Evolutionary conservation across 2,888 invertebrate species (phyloP).

Genomic region (Corbicula japonica): DNA sequence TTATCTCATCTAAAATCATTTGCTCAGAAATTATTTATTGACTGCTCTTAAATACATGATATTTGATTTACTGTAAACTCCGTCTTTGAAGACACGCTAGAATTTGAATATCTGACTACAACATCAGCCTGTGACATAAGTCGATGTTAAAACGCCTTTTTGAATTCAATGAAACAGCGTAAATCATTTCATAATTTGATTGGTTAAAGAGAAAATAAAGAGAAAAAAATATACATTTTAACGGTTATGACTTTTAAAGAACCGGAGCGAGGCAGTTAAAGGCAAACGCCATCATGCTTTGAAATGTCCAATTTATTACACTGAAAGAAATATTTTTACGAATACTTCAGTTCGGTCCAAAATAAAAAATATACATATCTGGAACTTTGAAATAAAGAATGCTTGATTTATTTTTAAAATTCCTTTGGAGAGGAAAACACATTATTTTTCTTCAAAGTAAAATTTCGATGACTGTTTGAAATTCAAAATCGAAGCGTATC

Average conservation of each 20-base stretch:
- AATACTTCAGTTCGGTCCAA: too few relatives aligned
- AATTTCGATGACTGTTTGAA: conserved; percentile 8
- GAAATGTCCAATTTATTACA: too few relatives aligned
- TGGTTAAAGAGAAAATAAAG: conserved; percentile 10
- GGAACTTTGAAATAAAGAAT: too few relatives aligned
- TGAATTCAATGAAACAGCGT: conserved; percentile 9
- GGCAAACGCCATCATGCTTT: too few relatives aligned
- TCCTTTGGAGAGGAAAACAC: too few relatives aligned
- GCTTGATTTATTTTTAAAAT: too few relatives aligned
- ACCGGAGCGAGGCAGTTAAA: too few relatives aligned
- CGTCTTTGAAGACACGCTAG: conserved; percentile 33
- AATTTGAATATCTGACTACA: conserved; percentile 18
- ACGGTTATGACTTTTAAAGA: too few relatives aligned
- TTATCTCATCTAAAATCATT: conserved; percentile 32
- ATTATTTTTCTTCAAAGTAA: conserved; percentile 30
- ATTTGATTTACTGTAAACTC: conserved; percentile 33
- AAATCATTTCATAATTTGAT: conserved; percentile 33
- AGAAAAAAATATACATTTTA: too few relatives aligned
- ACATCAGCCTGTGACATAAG: conserved; percentile 19
- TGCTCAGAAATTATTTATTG: conserved; percentile 34
- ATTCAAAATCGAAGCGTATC: background rate
- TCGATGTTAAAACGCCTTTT: too few relatives aligned
- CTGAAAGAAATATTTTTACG: too few relatives aligned
- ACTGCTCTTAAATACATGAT: conserved; percentile 4
- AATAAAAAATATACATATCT: too few relatives aligned